A percentile compares a stretch with the other conserved stretches of the same genome.
These are phyloP conservation scores for Teleogryllus oceanicus DNA, from an alignment of 2,888 invertebrate species.

Conservation along the genomic window DNA sequence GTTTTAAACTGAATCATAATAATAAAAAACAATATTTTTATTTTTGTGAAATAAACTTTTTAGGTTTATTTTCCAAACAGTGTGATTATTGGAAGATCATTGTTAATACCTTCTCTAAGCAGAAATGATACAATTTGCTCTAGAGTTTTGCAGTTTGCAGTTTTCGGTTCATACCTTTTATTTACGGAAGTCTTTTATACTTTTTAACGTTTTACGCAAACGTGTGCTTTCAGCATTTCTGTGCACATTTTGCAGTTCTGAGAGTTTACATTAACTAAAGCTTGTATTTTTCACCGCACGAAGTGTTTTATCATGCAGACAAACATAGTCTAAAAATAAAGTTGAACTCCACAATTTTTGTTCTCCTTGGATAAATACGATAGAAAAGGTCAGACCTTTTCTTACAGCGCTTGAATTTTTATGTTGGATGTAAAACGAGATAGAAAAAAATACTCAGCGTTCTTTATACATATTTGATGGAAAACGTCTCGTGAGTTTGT, in stretches of 20 bases:
- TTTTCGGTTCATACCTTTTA: not conserved
- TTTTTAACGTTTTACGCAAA: not conserved
- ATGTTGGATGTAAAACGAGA: not conserved
- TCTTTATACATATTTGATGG: too few species aligned
- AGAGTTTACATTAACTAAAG: conserved; percentile 3
- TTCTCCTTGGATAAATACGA: too few species aligned
- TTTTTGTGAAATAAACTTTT: too few species aligned
- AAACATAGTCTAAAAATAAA: not conserved
- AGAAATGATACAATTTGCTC: not conserved
- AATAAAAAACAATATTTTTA: too few species aligned
- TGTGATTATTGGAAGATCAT: too few species aligned
- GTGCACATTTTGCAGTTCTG: not conserved
- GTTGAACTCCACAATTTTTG: too few species aligned
- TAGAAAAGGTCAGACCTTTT: too few species aligned
- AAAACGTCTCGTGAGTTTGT: too few species aligned
- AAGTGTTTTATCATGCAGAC: not conserved
- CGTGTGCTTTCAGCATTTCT: not conserved
- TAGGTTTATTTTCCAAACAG: too few species aligned
- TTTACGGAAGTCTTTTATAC: not conserved
- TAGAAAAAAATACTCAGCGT: not conserved
- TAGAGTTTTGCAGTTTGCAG: not conserved
- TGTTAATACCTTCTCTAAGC: not conserved
- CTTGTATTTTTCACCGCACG: not conserved
- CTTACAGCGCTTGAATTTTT: not conserved
- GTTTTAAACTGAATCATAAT: too few species aligned